phyloP scores from a whole-genome alignment of 92 coral and sea anemone genomes.

The Diadumene lineata region DNA sequence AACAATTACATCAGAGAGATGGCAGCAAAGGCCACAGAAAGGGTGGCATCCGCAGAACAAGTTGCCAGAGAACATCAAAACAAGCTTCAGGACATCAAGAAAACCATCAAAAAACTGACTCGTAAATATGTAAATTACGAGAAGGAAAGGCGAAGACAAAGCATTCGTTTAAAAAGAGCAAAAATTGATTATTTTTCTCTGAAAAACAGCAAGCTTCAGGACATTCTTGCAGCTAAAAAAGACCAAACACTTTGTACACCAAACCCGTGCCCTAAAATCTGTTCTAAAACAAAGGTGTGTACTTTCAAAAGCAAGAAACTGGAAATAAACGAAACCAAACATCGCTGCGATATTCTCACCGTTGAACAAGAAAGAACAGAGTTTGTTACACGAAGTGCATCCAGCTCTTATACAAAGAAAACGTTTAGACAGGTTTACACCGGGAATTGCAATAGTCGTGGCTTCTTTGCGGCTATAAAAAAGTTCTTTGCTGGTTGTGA shows the following conservation, averaged over 20 bases:
- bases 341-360: not conserved
- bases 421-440: not conserved
- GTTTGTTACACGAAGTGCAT: not conserved
- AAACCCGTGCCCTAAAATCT: conserved; percentile 9
- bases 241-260: not conserved
- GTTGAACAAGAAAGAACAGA: not conserved
- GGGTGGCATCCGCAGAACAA: conserved; percentile 26
- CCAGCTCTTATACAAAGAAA: not conserved
- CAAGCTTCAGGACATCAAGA: not conserved
- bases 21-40: conserved; percentile 20
- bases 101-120: not conserved
- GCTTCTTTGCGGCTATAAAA: not conserved
- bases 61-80: conserved; percentile 2
- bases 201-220: not conserved
- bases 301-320: conserved; percentile 7
- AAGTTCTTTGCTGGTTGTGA: conserved; percentile 6
- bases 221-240: not conserved
- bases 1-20: conserved; percentile 21
- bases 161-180: not conserved
- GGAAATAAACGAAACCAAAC: not conserved
- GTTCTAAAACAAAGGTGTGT: conserved; percentile 14
- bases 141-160: not conserved
- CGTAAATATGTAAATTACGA: not conserved
- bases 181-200: not conserved
- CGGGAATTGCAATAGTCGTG: conserved; percentile 8